phyloP scores from a whole-genome alignment of 2,888 invertebrate species.

The Trissolcus brochymenae region DNA sequence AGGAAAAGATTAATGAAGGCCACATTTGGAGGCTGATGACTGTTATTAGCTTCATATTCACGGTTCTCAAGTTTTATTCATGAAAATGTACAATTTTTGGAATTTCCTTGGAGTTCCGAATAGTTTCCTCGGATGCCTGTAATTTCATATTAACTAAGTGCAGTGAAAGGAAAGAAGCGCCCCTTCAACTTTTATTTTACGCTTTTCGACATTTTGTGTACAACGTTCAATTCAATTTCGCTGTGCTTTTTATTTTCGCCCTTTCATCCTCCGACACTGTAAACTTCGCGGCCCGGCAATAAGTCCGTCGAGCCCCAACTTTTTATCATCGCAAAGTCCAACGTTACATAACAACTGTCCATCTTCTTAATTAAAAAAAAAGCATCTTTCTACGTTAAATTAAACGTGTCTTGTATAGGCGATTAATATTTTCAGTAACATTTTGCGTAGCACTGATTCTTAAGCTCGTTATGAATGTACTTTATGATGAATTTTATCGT shows the following conservation, averaged over 20 bases:
- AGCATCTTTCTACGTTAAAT: too few relatives aligned
- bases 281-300: slow-evolving; percentile 9
- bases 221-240: slow-evolving; percentile 23
- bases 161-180: slow-evolving; percentile 14
- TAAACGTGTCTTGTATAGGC: too few relatives aligned
- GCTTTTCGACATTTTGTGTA: slow-evolving; percentile 17
- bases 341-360: too few relatives aligned
- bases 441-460: too few relatives aligned
- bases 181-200: slow-evolving; percentile 21
- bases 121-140: slow-evolving; percentile 20
- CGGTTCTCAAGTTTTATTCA: slow-evolving; percentile 11
- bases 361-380: too few relatives aligned
- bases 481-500: too few relatives aligned
- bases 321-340: too few relatives aligned
- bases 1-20: slow-evolving; percentile 10
- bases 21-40: slow-evolving; percentile 1
- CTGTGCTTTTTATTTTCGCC: slow-evolving; percentile 13
- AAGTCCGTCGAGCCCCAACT: not conserved
- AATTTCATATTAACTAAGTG: slow-evolving; percentile 28
- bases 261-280: slow-evolving; percentile 21
- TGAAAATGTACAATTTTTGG: slow-evolving; percentile 19
- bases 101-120: slow-evolving; percentile 19
- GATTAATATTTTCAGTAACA: too few relatives aligned
- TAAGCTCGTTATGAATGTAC: too few relatives aligned
- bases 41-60: slow-evolving; percentile 19